Evolutionary conservation across 2,797 vertebrate species (phyloP).

Genomic region (Sylvilagus floridanus): DNA sequence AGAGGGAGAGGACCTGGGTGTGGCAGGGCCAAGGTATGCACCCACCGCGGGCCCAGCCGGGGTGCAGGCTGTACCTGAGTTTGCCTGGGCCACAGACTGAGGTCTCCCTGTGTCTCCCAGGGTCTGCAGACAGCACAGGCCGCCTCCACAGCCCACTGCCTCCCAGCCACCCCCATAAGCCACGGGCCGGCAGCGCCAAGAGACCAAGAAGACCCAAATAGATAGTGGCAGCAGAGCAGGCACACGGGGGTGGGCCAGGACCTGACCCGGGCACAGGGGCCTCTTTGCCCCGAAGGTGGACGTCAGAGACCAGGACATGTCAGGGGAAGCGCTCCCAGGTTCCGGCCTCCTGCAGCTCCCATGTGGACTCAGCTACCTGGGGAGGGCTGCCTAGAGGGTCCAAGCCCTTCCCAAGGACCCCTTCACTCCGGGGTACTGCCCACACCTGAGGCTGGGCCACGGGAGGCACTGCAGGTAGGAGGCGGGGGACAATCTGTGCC

Average conservation of each 20-base stretch:
- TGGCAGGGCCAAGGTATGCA: accelerated
- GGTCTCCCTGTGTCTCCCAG: not conserved
- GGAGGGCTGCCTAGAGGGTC: accelerated
- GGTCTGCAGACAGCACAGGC: conserved; percentile 78
- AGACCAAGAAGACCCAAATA: conserved; percentile 46
- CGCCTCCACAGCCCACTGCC: conserved; percentile 57
- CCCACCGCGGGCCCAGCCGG: not conserved
- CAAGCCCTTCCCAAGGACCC: not conserved
- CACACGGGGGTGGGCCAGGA: accelerated
- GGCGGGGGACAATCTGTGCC: not conserved
- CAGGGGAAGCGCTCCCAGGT: no score
- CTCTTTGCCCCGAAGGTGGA: not conserved
- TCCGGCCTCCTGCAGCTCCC: accelerated
- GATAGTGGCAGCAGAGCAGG: accelerated
- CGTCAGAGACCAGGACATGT: not conserved
- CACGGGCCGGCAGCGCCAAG: not conserved
- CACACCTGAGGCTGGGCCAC: no score
- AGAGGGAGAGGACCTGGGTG: not conserved
- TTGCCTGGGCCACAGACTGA: not conserved
- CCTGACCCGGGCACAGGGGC: accelerated
- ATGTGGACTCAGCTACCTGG: not conserved
- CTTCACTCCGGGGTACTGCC: not conserved
- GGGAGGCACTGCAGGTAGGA: not conserved
- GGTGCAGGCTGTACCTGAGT: not conserved
- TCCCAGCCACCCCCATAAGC: not conserved